Evolutionary conservation across 1,140 invertebrate genomes (phyloP).

Genomic region (Ostrea denselamellosa): DNA sequence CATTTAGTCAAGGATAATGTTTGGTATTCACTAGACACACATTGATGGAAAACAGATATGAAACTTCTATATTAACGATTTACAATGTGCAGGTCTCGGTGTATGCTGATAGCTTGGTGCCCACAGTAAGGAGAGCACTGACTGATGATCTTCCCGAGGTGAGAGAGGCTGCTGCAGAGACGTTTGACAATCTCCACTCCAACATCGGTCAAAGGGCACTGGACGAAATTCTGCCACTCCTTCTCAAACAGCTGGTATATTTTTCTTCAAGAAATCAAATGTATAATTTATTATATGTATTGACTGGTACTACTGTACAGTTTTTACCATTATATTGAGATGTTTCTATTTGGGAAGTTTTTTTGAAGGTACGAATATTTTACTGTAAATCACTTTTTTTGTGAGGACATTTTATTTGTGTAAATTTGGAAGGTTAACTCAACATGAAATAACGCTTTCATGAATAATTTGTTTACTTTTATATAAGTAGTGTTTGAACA

Average conservation of each 20-base stretch:
- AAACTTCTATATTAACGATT: not conserved
- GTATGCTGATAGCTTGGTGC: slow-evolving; percentile 94
- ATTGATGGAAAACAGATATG: not conserved
- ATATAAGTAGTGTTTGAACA: too few relatives aligned
- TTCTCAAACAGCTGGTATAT: slow-evolving; percentile 88
- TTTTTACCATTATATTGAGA: too few relatives aligned
- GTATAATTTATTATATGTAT: too few relatives aligned
- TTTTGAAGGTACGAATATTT: too few relatives aligned
- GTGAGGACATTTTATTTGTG: too few relatives aligned
- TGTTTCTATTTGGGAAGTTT: too few relatives aligned
- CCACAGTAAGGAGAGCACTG: slow-evolving; percentile 95
- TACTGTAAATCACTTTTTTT: too few relatives aligned
- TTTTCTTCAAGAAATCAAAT: not conserved
- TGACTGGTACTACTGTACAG: too few relatives aligned
- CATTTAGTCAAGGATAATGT: not conserved
- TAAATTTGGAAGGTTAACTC: too few relatives aligned
- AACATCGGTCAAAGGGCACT: slow-evolving; percentile 95
- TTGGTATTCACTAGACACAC: not conserved
- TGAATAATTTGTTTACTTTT: too few relatives aligned
- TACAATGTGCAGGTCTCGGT: slow-evolving; percentile 70
- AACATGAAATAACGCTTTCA: too few relatives aligned
- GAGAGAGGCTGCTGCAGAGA: slow-evolving; percentile 94
- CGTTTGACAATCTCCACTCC: slow-evolving; percentile 96
- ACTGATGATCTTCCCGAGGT: slow-evolving; percentile 96
- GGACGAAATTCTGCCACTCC: slow-evolving; percentile 97